A percentile compares a stretch with the other conserved stretches of the same genome.
These are phyloP conservation scores for Aphis gossypii DNA, from an alignment of 1,140 invertebrate genomes.

Conservation along the genomic window DNA sequence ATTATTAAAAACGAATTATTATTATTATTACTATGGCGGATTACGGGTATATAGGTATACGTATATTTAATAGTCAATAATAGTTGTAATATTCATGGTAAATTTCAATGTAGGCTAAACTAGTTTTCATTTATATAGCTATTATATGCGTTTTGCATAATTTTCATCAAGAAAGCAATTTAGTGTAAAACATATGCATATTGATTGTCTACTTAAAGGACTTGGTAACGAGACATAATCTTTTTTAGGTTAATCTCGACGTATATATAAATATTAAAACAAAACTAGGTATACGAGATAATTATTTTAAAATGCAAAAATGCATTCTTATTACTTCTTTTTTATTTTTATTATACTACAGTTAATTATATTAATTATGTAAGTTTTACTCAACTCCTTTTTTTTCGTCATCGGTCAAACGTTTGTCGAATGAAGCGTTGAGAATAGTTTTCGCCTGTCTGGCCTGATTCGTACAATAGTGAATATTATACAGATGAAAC, in stretches of 20 bases:
- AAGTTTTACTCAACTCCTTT: neutral
- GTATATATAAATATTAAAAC: neutral
- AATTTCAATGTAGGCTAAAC: neutral
- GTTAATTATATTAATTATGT: neutral
- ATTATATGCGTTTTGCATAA: neutral
- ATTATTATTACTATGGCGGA: neutral
- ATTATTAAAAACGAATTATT: neutral
- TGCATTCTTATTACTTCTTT: neutral
- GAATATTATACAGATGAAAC: neutral
- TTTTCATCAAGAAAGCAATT: neutral
- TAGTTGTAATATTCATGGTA: neutral
- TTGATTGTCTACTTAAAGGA: neutral
- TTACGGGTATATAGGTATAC: neutral
- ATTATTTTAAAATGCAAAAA: neutral
- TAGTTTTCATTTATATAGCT: neutral
- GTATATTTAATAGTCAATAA: neutral
- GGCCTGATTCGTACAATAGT: neutral
- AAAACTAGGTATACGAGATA: neutral
- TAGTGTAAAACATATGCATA: neutral
- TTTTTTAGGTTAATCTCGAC: neutral
- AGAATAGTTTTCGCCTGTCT: conserved; percentile 5
- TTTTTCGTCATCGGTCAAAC: neutral
- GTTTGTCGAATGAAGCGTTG: neutral
- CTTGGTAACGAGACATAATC: neutral
- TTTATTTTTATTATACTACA: neutral